phyloP scores from a whole-genome alignment of 2,113 vertebrate species.

The Zonotrichia leucophrys region DNA sequence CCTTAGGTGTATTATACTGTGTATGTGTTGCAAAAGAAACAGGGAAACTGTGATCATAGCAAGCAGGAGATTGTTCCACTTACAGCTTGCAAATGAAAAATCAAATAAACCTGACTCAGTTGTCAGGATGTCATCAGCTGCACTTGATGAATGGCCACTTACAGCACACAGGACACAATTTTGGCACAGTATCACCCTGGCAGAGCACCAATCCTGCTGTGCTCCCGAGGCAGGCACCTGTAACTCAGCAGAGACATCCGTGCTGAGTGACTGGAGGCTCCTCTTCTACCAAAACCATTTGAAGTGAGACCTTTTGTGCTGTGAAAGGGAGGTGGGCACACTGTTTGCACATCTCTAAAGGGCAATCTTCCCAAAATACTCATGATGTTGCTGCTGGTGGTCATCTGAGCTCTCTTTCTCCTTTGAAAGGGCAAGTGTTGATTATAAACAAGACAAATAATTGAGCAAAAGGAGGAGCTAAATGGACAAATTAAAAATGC shows the following conservation, averaged over 20 bases:
- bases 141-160: neutral
- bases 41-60: neutral
- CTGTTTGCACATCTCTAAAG: neutral
- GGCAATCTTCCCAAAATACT: neutral
- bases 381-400: neutral
- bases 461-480: neutral
- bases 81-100: neutral
- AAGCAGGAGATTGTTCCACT: neutral
- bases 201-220: neutral
- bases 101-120: neutral
- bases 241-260: neutral
- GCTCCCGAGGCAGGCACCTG: accelerated
- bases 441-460: neutral
- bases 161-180: neutral
- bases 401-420: neutral
- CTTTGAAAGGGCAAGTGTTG: neutral
- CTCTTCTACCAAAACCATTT: neutral
- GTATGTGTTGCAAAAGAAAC: neutral
- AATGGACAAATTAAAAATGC: neutral
- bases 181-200: neutral
- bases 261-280: neutral
- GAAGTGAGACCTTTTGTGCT: neutral
- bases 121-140: neutral
- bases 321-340: neutral
- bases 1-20: neutral